Percentiles rank a stretch among this genome's conserved stretches.
Conservation (phyloP, 2,113 vertebrate species). For the Carettochelys insculpta region DNA sequence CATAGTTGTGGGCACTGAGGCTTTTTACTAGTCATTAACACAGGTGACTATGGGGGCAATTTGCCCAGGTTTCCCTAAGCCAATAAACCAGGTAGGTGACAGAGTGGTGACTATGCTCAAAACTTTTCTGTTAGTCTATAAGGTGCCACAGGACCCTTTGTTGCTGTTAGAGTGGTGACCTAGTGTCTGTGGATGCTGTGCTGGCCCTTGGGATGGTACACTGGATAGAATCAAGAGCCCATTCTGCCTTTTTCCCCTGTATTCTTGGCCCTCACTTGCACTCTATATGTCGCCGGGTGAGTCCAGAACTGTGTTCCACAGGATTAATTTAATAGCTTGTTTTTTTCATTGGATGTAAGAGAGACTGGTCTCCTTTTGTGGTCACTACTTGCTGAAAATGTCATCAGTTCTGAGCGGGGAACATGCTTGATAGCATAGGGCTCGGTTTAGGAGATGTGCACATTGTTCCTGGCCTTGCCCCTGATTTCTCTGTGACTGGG, state of each 20-base stretch:
- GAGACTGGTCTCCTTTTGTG: not conserved
- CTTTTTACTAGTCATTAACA: not conserved
- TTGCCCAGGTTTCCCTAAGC: not conserved
- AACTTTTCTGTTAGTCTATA: too few species aligned
- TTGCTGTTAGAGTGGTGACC: not conserved
- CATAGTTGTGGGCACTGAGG: not conserved
- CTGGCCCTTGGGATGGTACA: not conserved
- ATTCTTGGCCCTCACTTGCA: not conserved
- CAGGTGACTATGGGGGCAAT: not conserved
- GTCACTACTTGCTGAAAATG: not conserved
- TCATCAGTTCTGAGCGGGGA: not conserved
- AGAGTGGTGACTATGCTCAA: too few species aligned
- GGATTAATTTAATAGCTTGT: not conserved
- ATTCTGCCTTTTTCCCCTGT: not conserved
- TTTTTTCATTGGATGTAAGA: not conserved
- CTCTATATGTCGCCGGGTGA: not conserved
- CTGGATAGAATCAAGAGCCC: too few species aligned
- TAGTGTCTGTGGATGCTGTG: not conserved
- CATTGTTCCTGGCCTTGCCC: not conserved
- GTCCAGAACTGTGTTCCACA: not conserved
- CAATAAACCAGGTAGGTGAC: not conserved
- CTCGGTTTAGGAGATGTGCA: not conserved
- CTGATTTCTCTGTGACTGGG: not conserved
- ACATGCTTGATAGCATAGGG: not conserved
- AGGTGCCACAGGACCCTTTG: too few species aligned